Evolutionary conservation across 2,113 vertebrate genomes (phyloP).

Genomic region (Grus americana): DNA sequence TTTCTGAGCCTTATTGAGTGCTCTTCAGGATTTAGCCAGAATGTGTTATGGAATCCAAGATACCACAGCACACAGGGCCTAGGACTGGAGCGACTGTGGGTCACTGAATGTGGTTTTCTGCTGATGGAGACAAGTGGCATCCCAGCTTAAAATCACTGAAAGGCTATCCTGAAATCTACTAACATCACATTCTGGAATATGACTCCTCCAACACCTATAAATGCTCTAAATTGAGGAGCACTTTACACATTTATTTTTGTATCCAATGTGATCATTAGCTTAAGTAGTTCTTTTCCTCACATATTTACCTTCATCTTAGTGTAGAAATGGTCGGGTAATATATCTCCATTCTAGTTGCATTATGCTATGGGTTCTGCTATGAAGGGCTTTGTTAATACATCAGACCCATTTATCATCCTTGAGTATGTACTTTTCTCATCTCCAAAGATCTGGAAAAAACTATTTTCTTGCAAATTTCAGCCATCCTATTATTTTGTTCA

Average conservation of each 20-base stretch:
- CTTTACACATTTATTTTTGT: background rate
- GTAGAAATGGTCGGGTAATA: background rate
- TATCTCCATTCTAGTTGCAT: background rate
- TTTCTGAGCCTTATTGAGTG: background rate
- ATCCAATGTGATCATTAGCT: background rate
- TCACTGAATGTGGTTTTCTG: background rate
- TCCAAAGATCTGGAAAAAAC: background rate
- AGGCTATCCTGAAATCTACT: background rate
- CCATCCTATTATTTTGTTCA: background rate
- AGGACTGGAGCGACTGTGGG: accelerated
- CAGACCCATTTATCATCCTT: background rate
- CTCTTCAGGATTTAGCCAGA: background rate
- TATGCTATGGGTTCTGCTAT: background rate
- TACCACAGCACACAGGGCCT: background rate
- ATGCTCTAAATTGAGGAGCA: background rate
- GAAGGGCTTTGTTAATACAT: background rate
- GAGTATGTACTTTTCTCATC: background rate
- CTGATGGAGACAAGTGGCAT: background rate
- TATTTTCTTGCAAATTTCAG: background rate
- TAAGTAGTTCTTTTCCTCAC: background rate
- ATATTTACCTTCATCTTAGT: background rate
- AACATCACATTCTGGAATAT: background rate
- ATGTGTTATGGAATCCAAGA: background rate
- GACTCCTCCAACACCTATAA: background rate
- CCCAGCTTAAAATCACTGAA: background rate